Evolutionary conservation across 2,888 invertebrate genomes (phyloP).

Genomic region (Pycnomerus fuliginosus): DNA sequence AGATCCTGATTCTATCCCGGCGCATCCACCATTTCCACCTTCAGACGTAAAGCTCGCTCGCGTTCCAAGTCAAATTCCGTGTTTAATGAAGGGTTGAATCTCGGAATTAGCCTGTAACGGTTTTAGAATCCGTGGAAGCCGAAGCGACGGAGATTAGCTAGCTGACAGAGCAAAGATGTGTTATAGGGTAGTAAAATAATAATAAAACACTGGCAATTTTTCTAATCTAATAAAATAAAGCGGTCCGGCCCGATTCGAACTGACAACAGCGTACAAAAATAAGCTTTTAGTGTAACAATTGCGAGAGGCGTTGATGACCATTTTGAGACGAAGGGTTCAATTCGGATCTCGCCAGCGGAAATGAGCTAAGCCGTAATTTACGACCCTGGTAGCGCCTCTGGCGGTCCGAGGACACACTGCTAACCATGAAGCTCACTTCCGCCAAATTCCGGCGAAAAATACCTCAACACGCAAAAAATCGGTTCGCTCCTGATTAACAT

Average conservation of each 20-base stretch:
- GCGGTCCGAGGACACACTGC: constrained; percentile 9
- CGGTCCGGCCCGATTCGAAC: constrained; percentile 3
- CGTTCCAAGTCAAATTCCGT: too few species aligned
- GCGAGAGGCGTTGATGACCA: constrained; percentile 30
- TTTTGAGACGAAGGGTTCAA: constrained; percentile 22
- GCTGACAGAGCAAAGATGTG: constrained; percentile 14
- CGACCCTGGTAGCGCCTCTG: constrained; percentile 25
- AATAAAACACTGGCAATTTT: constrained; percentile 10
- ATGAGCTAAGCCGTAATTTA: constrained; percentile 34
- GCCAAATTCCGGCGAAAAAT: constrained; percentile 2
- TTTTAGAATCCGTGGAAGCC: too few species aligned
- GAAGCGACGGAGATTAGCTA: constrained; percentile 15
- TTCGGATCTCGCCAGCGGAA: constrained; percentile 25
- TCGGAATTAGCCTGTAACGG: too few species aligned
- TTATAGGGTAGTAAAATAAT: constrained; percentile 9
- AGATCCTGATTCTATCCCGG: too few species aligned
- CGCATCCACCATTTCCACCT: constrained; percentile 8
- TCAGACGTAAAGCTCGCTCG: too few species aligned
- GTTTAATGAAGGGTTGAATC: too few species aligned
- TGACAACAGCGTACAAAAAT: constrained; percentile 27
- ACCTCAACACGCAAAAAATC: too few species aligned
- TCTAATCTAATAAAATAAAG: constrained; percentile 16
- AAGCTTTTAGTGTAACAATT: constrained; percentile 35
- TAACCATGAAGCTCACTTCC: constrained; percentile 13
- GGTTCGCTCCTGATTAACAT: too few species aligned